phyloP scores from a whole-genome alignment of 2,888 invertebrate species.

The Limenitis camilla region DNA sequence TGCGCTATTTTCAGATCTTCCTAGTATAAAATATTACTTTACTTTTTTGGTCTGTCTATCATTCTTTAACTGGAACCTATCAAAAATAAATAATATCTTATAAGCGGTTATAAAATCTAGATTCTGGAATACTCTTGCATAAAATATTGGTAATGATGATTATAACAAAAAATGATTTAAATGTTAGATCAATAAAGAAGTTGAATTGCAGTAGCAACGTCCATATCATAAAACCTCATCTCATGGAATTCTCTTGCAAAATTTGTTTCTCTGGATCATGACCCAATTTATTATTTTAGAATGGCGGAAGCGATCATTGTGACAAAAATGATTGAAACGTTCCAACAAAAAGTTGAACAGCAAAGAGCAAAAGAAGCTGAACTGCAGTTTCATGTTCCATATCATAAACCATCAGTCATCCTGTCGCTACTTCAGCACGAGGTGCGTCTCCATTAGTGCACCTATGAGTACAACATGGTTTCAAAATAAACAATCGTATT shows the following conservation, averaged over 20 bases:
- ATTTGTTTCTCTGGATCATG: too few relatives aligned
- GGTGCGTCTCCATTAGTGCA: constrained; percentile 25
- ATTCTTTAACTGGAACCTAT: background rate
- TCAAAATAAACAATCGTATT: constrained; percentile 47
- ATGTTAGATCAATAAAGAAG: background rate
- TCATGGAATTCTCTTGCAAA: too few relatives aligned
- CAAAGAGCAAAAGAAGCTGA: background rate
- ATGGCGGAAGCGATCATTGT: too few relatives aligned
- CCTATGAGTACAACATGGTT: constrained; percentile 39
- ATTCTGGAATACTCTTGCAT: too few relatives aligned
- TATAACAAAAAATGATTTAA: too few relatives aligned
- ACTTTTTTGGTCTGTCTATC: too few relatives aligned
- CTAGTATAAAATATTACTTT: too few relatives aligned
- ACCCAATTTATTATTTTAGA: too few relatives aligned
- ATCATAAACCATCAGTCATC: constrained; percentile 20
- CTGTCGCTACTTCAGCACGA: constrained; percentile 10
- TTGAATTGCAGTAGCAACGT: background rate
- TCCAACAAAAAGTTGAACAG: background rate
- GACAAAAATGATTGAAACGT: too few relatives aligned
- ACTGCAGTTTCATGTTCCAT: background rate
- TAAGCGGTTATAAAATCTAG: too few relatives aligned
- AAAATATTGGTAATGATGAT: too few relatives aligned
- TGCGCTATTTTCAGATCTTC: constrained; percentile 6
- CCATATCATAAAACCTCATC: background rate
- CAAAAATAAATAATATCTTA: background rate